Evolutionary conservation across 2,888 invertebrate genomes (phyloP).

Genomic region (Drosophila emarginata): DNA sequence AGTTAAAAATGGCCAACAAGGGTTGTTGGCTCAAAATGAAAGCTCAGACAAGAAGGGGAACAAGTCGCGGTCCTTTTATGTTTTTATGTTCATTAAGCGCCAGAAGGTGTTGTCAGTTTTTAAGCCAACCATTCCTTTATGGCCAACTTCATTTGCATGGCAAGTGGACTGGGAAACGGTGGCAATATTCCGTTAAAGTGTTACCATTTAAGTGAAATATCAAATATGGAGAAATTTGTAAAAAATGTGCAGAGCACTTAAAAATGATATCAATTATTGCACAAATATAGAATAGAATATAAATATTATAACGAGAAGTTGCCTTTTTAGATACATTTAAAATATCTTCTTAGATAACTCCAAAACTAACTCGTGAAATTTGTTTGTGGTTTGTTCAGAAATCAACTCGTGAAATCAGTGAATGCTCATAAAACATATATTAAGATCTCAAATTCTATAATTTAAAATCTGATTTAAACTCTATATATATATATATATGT

Average conservation of each 20-base stretch:
- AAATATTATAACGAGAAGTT: too few species aligned
- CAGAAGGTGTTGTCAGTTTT: constrained; percentile 56
- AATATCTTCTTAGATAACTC: too few species aligned
- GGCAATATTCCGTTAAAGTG: constrained; percentile 15
- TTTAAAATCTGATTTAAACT: too few species aligned
- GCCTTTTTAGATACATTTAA: too few species aligned
- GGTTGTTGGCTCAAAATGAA: constrained; percentile 26
- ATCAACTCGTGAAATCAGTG: too few species aligned
- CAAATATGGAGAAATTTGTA: constrained; percentile 20
- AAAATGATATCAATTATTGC: not conserved
- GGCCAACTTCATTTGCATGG: constrained; percentile 25
- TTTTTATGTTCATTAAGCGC: constrained; percentile 49
- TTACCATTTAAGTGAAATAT: constrained; percentile 51
- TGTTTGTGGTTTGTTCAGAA: too few species aligned
- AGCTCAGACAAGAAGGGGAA: not conserved
- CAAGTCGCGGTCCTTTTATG: constrained; percentile 1
- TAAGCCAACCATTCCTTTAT: not conserved
- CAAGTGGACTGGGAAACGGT: constrained; percentile 6
- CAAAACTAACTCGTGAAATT: too few species aligned
- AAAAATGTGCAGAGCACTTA: too few species aligned
- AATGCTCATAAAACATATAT: too few species aligned
- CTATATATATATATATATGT: too few species aligned
- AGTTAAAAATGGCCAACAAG: constrained; percentile 15
- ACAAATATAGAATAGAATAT: constrained; percentile 1
- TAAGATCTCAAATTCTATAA: too few species aligned